Percentiles rank a stretch among this genome's conserved stretches.
phyloP scores from a whole-genome alignment of 2,113 vertebrate species.

The Cettia cetti region DNA sequence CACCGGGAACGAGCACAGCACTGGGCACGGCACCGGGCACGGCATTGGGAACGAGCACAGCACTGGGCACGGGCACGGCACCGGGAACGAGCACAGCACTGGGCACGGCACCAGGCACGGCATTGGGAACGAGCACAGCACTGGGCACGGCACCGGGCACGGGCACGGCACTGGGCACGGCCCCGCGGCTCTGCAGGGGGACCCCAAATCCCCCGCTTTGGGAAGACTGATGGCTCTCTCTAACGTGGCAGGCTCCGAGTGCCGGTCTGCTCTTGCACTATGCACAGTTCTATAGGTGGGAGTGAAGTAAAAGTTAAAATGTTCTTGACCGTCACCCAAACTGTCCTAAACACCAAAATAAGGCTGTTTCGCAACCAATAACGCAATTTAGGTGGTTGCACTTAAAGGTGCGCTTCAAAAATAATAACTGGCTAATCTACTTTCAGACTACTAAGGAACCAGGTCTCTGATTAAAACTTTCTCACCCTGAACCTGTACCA shows the following conservation, averaged over 20 bases:
- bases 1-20: too few relatives aligned
- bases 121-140: background rate
- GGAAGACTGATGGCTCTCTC: background rate
- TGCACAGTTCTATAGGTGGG: background rate
- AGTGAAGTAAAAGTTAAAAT: background rate
- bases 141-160: too few relatives aligned
- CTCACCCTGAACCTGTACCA: background rate
- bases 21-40: too few relatives aligned
- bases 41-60: too few relatives aligned
- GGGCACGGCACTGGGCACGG: background rate
- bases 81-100: too few relatives aligned
- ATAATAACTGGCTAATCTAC: background rate
- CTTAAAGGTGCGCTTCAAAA: background rate
- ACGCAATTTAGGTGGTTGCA: background rate
- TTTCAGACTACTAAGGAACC: background rate
- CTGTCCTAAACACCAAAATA: background rate
- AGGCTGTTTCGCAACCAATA: background rate
- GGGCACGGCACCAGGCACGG: too few relatives aligned
- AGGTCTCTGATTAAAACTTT: background rate
- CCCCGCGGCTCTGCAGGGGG: background rate
- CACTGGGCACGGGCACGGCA: too few relatives aligned
- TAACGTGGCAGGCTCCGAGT: background rate
- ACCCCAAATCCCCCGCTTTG: fast-evolving
- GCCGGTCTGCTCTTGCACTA: background rate
- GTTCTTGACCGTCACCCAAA: background rate